Percentiles rank a stretch among this genome's conserved stretches.
Evolutionary conservation across 2,888 invertebrate genomes (phyloP).

Genomic region (Embidobia sp.): DNA sequence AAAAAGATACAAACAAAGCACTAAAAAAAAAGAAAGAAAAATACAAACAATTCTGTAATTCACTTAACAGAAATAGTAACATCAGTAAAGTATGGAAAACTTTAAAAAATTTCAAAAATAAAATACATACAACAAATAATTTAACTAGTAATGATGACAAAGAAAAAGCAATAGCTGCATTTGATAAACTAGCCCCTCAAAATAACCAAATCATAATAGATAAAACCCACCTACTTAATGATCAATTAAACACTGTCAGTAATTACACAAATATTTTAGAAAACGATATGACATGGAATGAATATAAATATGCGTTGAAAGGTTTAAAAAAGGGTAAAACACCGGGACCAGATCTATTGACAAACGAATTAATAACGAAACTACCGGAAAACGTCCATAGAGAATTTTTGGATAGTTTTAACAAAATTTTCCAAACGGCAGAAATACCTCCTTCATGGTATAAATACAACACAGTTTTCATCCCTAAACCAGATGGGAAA

Average conservation of each 20-base stretch:
- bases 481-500: conserved; percentile 17
- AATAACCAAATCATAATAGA: not conserved
- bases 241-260: conserved; percentile 4
- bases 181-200: conserved; percentile 16
- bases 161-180: not conserved
- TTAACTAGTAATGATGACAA: too few relatives aligned
- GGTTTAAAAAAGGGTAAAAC: conserved; percentile 1
- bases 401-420: conserved; percentile 3
- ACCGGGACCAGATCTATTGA: conserved; percentile 25
- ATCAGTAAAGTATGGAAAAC: not conserved
- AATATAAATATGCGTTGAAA: conserved; percentile 18
- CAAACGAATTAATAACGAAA: conserved; percentile 1
- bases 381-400: not conserved
- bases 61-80: not conserved
- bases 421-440: not conserved
- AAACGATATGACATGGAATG: not conserved
- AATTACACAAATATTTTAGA: not conserved
- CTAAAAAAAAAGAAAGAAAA: conserved; percentile 15
- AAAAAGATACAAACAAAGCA: conserved; percentile 26
- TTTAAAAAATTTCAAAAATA: conserved; percentile 13
- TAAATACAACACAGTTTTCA: conserved; percentile 19
- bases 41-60: not conserved
- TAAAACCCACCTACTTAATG: not conserved
- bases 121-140: too few relatives aligned
- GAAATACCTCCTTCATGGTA: not conserved